These are phyloP conservation scores for Phoebastria nigripes DNA, from an alignment of 2,797 vertebrate genomes.

Conservation along the genomic window DNA sequence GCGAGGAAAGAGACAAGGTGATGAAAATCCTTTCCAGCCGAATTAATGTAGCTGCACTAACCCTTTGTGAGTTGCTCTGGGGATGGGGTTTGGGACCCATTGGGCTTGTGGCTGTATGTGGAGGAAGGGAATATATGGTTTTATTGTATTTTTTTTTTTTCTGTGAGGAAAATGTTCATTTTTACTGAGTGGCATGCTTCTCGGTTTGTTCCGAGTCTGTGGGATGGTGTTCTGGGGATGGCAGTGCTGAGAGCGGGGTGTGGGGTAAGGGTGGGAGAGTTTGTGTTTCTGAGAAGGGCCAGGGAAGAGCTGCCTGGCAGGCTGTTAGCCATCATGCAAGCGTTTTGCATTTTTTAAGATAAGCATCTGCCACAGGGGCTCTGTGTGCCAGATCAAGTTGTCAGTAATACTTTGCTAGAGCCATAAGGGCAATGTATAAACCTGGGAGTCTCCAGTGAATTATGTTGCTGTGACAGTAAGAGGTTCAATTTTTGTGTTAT, in stretches of 20 bases:
- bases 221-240: not conserved
- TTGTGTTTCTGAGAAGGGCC: not conserved
- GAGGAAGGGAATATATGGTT: not conserved
- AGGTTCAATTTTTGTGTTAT: not conserved
- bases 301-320: not conserved
- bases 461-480: not conserved
- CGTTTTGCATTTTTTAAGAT: not conserved
- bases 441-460: not conserved
- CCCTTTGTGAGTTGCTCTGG: not conserved
- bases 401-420: not conserved
- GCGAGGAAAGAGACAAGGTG: constrained; percentile 20
- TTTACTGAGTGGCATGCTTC: not conserved
- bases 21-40: constrained; percentile 26
- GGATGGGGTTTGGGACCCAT: not conserved
- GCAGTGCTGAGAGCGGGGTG: not conserved
- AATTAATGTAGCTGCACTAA: not conserved
- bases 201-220: accelerated
- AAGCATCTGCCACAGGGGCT: not conserved
- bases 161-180: not conserved
- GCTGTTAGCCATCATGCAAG: not conserved
- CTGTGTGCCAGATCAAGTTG: not conserved
- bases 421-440: not conserved
- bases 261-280: not conserved
- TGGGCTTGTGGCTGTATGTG: not conserved
- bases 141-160: not conserved